phyloP scores from a whole-genome alignment of 2,113 vertebrate genomes.

The Hylia prasina region DNA sequence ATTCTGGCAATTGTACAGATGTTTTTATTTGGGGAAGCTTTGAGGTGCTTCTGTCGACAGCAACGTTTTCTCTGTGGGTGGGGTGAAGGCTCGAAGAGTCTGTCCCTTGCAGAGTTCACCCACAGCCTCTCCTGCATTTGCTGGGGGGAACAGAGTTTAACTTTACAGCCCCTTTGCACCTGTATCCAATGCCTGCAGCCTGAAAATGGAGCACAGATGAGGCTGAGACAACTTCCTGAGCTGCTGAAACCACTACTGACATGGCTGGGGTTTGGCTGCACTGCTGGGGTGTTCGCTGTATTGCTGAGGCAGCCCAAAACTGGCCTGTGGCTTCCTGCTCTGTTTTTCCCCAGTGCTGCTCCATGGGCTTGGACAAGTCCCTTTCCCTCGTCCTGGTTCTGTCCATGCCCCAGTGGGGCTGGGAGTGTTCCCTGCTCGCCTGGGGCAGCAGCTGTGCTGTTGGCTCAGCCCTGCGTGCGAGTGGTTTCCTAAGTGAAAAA shows the following conservation, averaged over 20 bases:
- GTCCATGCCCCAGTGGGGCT: not conserved
- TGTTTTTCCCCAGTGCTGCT: not conserved
- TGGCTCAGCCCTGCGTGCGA: not conserved
- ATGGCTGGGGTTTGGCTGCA: not conserved
- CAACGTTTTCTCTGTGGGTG: not conserved
- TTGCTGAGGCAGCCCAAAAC: not conserved
- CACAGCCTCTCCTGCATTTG: not conserved
- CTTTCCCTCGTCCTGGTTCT: not conserved
- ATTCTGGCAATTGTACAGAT: fast-evolving
- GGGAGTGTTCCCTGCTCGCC: not conserved
- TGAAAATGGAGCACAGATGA: not conserved
- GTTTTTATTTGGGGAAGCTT: not conserved
- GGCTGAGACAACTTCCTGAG: constrained; percentile 11
- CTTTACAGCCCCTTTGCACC: not conserved
- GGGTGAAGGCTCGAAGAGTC: not conserved
- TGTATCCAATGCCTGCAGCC: not conserved
- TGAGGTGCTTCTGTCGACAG: not conserved
- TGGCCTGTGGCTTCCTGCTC: not conserved
- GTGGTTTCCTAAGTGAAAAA: constrained; percentile 28
- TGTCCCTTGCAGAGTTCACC: fast-evolving
- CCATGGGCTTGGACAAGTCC: not conserved
- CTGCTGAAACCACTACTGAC: not conserved
- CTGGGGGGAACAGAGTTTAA: not conserved
- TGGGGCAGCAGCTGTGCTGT: not conserved
- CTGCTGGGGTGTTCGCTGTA: not conserved